Base-by-base conservation (phyloP, 2,888 invertebrate genomes). In the Camponotus fellah region DNA sequence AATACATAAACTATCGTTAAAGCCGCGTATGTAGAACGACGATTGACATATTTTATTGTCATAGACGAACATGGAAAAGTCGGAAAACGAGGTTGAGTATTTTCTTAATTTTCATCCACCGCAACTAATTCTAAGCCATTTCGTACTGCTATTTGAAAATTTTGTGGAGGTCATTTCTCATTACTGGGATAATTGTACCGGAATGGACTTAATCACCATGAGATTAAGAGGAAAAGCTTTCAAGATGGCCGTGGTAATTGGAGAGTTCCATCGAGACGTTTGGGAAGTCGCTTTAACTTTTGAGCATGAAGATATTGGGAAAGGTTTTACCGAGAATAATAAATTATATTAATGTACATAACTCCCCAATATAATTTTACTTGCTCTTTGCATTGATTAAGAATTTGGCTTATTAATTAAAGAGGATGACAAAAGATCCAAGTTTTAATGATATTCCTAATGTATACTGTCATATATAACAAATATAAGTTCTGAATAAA, bases 191-290 rank as follows among this genome's bases (percentile, higher is more conserved):
- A 76, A 72, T 32, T 43, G 26, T 58, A n/a, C 56, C 32, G 43
- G 37, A 60, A 32, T 53, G 49, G 71, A 62, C 49, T 82, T 79
- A 66, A 69, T 37, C 77, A 58, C 21, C 26, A 37, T 17, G 37
- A 81, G 83, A 85, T 86, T 83, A 75, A 74, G 74, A 49, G 53
- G n/a, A 53, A 60, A 58, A 85, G 74, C 82, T 77, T 56, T 64
- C 66, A 53, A 60, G 68, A 62, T 46, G 40, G 53, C 17, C 34
- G 32, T 21, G 53, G 56, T 65, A 76, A 81, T 81, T 81, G 75
- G 32, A 43, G 76, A 76, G 53, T 43, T 76, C 12, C 40, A 65
- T 75, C 64, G 43, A 43, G 32, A 81, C 43, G 4, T 65, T 81
- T 65, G 43, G 34, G 49, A 21, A 75, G 46, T 14, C 12, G 49